Evolutionary conservation across 2,797 vertebrate genomes (phyloP).

Genomic region (Pterois miles): DNA sequence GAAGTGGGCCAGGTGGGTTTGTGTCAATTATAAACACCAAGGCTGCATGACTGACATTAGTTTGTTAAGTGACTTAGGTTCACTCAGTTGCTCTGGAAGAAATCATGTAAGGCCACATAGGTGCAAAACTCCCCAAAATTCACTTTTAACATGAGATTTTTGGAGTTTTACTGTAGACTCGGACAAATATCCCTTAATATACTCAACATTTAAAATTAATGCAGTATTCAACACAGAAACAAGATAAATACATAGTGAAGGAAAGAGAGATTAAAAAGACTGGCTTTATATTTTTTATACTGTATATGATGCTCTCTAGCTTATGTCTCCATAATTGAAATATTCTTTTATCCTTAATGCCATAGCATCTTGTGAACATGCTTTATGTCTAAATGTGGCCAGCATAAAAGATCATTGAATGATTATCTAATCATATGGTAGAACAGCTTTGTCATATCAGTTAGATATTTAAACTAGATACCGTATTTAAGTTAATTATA

Average conservation of each 20-base stretch:
- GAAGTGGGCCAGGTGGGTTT: conserved; percentile 36
- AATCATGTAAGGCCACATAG: background rate
- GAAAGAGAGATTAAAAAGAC: background rate
- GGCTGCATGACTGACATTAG: conserved; percentile 24
- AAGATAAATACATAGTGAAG: background rate
- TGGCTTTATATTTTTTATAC: background rate
- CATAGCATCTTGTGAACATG: background rate
- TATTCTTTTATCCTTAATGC: background rate
- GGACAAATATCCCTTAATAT: background rate
- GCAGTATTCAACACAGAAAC: background rate
- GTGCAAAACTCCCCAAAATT: background rate
- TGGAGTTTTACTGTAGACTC: background rate
- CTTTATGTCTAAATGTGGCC: background rate
- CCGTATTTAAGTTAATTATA: background rate
- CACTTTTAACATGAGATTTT: background rate
- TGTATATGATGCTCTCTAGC: background rate
- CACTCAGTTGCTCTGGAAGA: background rate
- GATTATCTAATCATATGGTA: background rate
- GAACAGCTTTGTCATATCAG: background rate
- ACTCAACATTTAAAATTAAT: background rate
- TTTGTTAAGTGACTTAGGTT: background rate
- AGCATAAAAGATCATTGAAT: background rate
- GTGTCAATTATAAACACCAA: conserved; percentile 15
- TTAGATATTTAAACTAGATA: background rate
- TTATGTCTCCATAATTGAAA: background rate